Evolutionary conservation across 2,888 invertebrate genomes (phyloP).

Genomic region (Ectemnius continuus): DNA sequence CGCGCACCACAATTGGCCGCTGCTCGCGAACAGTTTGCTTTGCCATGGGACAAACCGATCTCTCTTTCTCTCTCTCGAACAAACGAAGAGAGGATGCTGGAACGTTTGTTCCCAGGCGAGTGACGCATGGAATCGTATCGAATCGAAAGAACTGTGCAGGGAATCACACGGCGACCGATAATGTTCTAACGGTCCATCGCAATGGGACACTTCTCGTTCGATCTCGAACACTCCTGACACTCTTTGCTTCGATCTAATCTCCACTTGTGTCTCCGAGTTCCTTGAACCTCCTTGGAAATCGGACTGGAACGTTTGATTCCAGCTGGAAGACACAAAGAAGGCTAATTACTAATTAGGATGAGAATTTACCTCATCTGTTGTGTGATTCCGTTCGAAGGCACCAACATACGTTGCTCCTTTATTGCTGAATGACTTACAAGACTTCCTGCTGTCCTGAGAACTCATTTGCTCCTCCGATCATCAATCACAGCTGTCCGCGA

Average conservation of each 20-base stretch:
- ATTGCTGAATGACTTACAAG: neutral
- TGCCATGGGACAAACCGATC: neutral
- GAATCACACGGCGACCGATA: constrained; percentile 50
- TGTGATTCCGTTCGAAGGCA: no score
- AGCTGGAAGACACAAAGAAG: no score
- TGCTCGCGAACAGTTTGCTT: no score
- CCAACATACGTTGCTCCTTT: no score
- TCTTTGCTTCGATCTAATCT: constrained; percentile 5
- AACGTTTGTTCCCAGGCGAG: neutral
- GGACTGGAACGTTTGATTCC: no score
- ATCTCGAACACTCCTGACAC: constrained; percentile 25
- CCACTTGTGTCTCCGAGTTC: neutral
- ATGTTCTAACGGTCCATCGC: constrained; percentile 59
- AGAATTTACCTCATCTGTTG: no score
- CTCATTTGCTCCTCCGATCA: neutral
- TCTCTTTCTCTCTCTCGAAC: neutral
- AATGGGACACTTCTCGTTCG: constrained; percentile 28
- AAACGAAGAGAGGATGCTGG: neutral
- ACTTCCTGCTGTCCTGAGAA: neutral
- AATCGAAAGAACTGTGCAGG: neutral
- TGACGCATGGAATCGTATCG: no score
- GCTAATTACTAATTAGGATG: no score
- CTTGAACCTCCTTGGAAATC: neutral
- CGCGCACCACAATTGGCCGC: no score
- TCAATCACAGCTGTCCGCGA: neutral